These are phyloP conservation scores for Tragelaphus imberbis DNA, from an alignment of 2,113 vertebrate species.

Conservation along the genomic window DNA sequence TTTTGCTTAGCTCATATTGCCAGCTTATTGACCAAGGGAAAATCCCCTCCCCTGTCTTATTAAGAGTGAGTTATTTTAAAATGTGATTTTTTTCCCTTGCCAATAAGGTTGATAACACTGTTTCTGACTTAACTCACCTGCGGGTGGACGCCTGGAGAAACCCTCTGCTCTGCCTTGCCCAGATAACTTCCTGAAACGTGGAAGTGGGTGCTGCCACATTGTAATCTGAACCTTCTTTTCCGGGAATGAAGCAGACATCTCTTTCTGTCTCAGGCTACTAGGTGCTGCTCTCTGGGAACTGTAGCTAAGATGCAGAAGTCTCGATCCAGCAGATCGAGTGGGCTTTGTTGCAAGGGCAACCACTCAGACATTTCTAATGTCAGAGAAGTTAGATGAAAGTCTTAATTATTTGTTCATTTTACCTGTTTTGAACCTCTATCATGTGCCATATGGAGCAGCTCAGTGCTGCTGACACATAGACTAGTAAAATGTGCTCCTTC, in stretches of 20 bases:
- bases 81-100: neutral
- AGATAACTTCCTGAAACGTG: neutral
- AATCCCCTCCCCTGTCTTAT: neutral
- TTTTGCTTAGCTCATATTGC: constrained; percentile 5
- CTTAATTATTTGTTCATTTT: constrained; percentile 10
- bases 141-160: neutral
- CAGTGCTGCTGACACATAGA: neutral
- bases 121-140: neutral
- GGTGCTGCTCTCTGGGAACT: neutral
- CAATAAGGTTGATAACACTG: neutral
- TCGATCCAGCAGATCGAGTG: neutral
- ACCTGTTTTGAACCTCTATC: neutral
- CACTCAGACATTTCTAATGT: neutral
- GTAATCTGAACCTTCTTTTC: neutral
- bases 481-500: neutral
- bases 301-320: neutral
- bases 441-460: neutral
- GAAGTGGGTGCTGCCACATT: neutral
- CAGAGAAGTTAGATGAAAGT: neutral
- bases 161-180: neutral
- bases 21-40: neutral
- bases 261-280: neutral
- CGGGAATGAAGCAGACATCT: neutral
- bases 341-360: neutral
- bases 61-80: neutral